Base-by-base conservation (phyloP, 2,113 vertebrate species). In the Elgaria multicarinata region DNA sequence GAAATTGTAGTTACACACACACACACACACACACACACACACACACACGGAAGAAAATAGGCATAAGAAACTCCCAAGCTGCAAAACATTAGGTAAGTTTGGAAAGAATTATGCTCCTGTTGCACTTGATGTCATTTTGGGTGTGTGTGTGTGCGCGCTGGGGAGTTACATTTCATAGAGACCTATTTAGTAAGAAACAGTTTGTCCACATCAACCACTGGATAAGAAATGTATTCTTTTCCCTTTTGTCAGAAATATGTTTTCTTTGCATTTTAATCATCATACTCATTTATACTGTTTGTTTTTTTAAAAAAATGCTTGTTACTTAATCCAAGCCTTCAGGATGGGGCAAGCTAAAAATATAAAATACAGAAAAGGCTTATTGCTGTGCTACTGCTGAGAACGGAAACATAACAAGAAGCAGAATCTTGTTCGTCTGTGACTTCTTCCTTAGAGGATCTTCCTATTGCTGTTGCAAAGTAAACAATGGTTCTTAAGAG, bases 391-490 rank as follows among this genome's bases (percentile, higher is more conserved):
- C 86, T 86, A 78, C 92, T 94, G 90, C 85, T 87, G 39, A 95
- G 88, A 94, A 92, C 75, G 13, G 90, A 0, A 6, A 42, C 39
- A 3, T 69, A 86, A 89, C 90, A 78, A 87, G 93, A 87, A 91
- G 90, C 53, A 77, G 77, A 87, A 75, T 92, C 93, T 75, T 81
- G 93, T 95, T 94, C n/a, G 91, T 81, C 91, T 88, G 76, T 55
- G 88, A 84, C 77, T 72, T 66, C 85, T 82, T 69, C 88, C 93
- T 95, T 42, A 66, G 44, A 67, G 78, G 71, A 53, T 33, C 6
- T 87, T 93, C 91, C 91, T 93, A 87, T 95, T 82, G 31, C 91
- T 94, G 91, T 92, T 90, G 85, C 93, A 93, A 94, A 91, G 93
- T 69, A 94, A 86, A 92, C 94, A 94, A 89, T 85, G 85, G 88